Base-by-base conservation (phyloP, 2,113 vertebrate species). In the Sebastes fasciatus region DNA sequence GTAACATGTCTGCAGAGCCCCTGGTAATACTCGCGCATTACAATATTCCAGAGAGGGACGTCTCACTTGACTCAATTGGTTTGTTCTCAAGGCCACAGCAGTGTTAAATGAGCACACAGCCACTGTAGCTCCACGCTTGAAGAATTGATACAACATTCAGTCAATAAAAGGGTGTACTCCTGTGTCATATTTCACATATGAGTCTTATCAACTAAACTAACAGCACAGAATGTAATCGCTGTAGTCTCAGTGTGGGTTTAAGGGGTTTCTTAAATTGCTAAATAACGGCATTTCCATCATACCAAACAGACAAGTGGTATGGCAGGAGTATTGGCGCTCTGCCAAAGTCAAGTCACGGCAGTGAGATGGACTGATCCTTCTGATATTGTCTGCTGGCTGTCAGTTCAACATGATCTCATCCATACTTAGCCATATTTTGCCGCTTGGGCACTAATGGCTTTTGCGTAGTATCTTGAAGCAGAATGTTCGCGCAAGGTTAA, bases 11-110 rank as follows among this genome's bases (percentile, higher is more conserved):
- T 42, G 67, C n/a, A 60, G 86, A 89, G 79, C 80, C 62, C 10
- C 58, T 75, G 75, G 73, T 90, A 82, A 89, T 85, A 86, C 88
- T 74, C 6, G n/a, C 2, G 68, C 64, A 83, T 90, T 90, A 92
- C 64, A 85, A 83, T 86, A 83, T 83, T 83, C 84, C 86, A 80
- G 49, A 76, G 73, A 71, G 74, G 64, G 23, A 84, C 74, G 34
- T 83, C 51, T 82, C 74, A 88, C 70, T 79, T 43, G 43, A 82
- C 58, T 76, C 68, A 82, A 78, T 79, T 40, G 79, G 78, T 67
- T 80, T 80, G 46, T 81, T 75, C 73, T 74, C 83, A 86, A 86
- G 88, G 90, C 74, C 77, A 51, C 43, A 26, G 71, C 21, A 3
- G 65, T 34, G 68, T 80, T 89, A 85, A 86, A 90, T 66, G 68